Base-by-base conservation (phyloP, 2,113 vertebrate species). In the Todiramphus saurophagus region DNA sequence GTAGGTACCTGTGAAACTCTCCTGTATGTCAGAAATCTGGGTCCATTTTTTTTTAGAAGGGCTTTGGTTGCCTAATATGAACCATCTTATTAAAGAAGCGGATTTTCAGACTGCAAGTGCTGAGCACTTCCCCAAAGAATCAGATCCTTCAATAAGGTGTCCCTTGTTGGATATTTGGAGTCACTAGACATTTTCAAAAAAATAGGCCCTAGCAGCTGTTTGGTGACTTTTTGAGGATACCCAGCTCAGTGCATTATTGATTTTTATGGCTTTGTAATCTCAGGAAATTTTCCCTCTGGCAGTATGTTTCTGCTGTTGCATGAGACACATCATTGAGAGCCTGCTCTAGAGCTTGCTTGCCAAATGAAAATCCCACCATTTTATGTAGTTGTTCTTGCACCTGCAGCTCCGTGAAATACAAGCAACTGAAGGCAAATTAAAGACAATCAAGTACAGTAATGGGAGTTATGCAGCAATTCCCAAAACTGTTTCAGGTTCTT, bases 251-350 rank as follows among this genome's bases (percentile, higher is more conserved):
- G 35, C 21, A 46, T 55, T 79, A 80, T 55, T 51, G 39, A 48
- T 91, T 94, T 75, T n/a, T 72, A 30, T 41, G 53, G 35, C 31
- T 93, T 87, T 83, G 21, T 56, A 80, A 56, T 83, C 50, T 73
- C 37, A 55, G 30, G 41, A 70, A 43, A 17, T 56, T 85, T 93
- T 81, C 59, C 79, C 60, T 74, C 85, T 87, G 59, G 76, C 56
- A 87, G n/a, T 59, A n/a, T 4, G 17, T 55, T 94, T 60, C 68
- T 87, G 81, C 69, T 66, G 48, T 48, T 79, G 75, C 33, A 13
- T 63, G 48, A 51, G 41, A 70, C 1, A 4, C 56, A 31, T 11
- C 19, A 17, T 0, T n/a, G 76, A 51, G 56, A 87, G 56, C 33
- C 87, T 86, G 51, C 75, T 75, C 51, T 13, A 53, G 15, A 1